Conservation (phyloP, 1,140 invertebrate species). For the Periplaneta americana region DNA sequence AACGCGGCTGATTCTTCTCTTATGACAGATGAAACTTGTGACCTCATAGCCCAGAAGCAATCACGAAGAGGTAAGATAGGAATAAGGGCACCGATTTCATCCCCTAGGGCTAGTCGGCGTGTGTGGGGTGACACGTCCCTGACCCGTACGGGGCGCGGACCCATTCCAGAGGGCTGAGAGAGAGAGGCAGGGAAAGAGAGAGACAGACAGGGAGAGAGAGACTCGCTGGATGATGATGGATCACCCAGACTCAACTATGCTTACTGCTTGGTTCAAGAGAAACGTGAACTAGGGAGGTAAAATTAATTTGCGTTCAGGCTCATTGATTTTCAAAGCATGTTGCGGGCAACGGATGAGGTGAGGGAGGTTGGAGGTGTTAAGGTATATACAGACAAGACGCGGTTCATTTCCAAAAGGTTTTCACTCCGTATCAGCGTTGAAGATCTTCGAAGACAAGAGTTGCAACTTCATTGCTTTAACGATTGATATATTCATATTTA, state of each 20-base stretch:
- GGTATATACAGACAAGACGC: neutral
- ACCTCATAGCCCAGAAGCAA: no score
- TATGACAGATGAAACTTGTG: no score
- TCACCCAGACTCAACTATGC: neutral
- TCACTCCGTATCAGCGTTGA: neutral
- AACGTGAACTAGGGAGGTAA: neutral
- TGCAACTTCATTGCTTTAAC: neutral
- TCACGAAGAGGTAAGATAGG: no score
- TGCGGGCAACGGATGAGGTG: neutral
- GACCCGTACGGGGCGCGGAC: neutral
- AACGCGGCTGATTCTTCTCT: no score
- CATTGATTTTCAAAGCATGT: neutral
- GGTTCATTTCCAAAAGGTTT: neutral
- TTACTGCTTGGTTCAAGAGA: neutral
- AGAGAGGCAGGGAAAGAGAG: neutral
- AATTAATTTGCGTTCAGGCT: neutral
- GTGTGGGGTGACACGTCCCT: neutral
- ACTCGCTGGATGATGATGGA: neutral
- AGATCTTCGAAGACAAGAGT: no score
- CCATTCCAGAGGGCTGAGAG: neutral
- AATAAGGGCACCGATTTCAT: no score
- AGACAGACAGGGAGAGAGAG: neutral
- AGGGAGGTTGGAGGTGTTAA: neutral
- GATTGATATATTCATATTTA: neutral
- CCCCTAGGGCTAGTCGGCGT: neutral